These are phyloP conservation scores for Spondyliosoma cantharus DNA, from an alignment of 2,797 vertebrate species.

Conservation along the genomic window DNA sequence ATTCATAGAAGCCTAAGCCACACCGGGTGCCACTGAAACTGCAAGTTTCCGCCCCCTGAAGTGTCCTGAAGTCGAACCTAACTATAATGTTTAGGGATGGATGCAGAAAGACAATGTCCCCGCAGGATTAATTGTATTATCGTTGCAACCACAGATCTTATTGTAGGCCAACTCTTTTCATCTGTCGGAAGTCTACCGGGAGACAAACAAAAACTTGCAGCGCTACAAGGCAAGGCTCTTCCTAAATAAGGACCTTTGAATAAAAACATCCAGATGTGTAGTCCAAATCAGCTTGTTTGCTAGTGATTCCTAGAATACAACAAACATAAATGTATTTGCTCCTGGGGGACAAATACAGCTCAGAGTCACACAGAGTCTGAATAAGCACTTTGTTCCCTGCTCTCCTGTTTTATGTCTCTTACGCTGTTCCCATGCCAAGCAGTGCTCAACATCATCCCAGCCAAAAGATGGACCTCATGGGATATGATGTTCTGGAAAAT, in stretches of 20 bases:
- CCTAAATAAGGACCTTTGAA: slow-evolving; percentile 1
- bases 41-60: not conserved
- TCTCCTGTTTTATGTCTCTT: slow-evolving; percentile 33
- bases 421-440: slow-evolving; percentile 52
- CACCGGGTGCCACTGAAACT: not conserved
- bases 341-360: slow-evolving; percentile 13
- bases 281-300: not conserved
- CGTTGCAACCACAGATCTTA: slow-evolving; percentile 6
- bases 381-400: slow-evolving; percentile 45
- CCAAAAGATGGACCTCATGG: slow-evolving; percentile 28
- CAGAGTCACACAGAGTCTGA: slow-evolving; percentile 36
- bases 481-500: slow-evolving; percentile 46
- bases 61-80: slow-evolving; percentile 35
- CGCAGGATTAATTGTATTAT: not conserved
- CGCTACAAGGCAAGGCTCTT: not conserved
- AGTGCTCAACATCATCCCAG: not conserved
- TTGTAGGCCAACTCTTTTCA: slow-evolving; percentile 4
- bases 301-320: not conserved
- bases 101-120: slow-evolving; percentile 7
- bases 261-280: not conserved
- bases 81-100: not conserved
- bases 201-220: slow-evolving; percentile 2
- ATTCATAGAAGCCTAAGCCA: not conserved
- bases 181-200: not conserved
- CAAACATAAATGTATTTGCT: slow-evolving; percentile 13